A percentile compares a stretch with the other conserved stretches of the same genome.
Evolutionary conservation across 2,113 vertebrate genomes (phyloP).

Genomic region (Theristicus caerulescens): DNA sequence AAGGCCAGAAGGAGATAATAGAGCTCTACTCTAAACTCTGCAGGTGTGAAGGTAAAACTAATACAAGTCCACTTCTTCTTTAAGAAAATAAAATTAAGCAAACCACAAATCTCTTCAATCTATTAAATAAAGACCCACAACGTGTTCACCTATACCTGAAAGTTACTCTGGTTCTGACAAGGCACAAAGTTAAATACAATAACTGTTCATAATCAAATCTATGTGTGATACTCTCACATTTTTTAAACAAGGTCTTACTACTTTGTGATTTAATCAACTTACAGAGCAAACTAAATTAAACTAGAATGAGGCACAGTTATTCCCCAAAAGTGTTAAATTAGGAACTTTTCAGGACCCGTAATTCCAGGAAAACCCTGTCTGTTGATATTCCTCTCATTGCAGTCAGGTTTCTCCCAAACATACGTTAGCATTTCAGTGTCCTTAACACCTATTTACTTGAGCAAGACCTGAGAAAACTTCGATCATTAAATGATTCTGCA

Average conservation of each 20-base stretch:
- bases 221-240: not conserved
- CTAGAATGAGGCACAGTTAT: not conserved
- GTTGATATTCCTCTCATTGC: not conserved
- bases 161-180: not conserved
- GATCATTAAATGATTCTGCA: not conserved
- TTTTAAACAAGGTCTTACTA: not conserved
- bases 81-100: not conserved
- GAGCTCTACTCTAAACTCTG: not conserved
- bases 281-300: not conserved
- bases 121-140: not conserved
- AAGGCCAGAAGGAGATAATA: not conserved
- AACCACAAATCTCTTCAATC: not conserved
- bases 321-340: not conserved
- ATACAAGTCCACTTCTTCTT: not conserved
- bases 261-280: not conserved
- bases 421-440: not conserved
- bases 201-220: not conserved
- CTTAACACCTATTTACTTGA: not conserved
- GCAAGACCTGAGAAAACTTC: not conserved
- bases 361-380: not conserved
- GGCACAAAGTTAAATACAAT: not conserved
- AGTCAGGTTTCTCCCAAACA: not conserved
- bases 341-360: not conserved
- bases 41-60: not conserved
- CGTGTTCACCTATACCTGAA: not conserved